These are phyloP conservation scores for Euclidia mi DNA, from an alignment of 2,888 invertebrate species.

Conservation along the genomic window DNA sequence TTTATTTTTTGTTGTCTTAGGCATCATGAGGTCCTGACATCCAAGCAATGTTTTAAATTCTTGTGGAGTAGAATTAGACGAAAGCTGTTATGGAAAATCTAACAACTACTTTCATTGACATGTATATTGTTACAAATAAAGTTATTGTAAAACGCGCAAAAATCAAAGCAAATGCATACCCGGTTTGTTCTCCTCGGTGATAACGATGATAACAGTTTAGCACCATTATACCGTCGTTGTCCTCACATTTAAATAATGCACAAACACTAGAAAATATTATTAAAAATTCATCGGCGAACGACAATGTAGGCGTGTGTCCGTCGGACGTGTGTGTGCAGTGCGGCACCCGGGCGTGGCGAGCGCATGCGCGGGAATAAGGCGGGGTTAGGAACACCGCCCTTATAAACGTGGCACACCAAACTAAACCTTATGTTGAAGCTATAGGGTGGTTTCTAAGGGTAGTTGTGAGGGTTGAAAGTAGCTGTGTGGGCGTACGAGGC, in stretches of 20 bases:
- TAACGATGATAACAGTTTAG: constrained; percentile 4
- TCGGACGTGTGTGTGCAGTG: constrained; percentile 63
- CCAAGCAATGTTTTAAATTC: too few species aligned
- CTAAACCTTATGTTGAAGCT: constrained; percentile 40
- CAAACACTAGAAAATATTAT: constrained; percentile 74
- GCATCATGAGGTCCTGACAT: too few species aligned
- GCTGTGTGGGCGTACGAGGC: constrained; percentile 76
- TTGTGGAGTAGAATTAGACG: too few species aligned
- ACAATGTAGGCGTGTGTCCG: constrained; percentile 88
- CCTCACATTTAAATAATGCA: constrained; percentile 56
- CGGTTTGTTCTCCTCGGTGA: background rate
- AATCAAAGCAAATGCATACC: background rate
- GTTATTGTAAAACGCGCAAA: too few species aligned
- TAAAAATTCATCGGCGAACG: constrained; percentile 86
- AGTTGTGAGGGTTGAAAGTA: constrained; percentile 36
- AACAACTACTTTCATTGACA: too few species aligned
- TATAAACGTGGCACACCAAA: constrained; percentile 39
- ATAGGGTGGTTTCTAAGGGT: constrained; percentile 39
- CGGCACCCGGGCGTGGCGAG: constrained; percentile 63
- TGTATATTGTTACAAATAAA: too few species aligned
- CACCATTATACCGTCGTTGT: constrained; percentile 46
- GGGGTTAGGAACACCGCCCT: constrained; percentile 76
- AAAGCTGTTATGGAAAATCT: too few species aligned
- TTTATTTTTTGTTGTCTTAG: too few species aligned
- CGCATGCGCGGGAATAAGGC: constrained; percentile 83